Percentiles rank a stretch among this genome's conserved stretches.
These are phyloP conservation scores for Amphibalanus amphitrite DNA, from an alignment of 1,140 invertebrate species.

Conservation along the genomic window DNA sequence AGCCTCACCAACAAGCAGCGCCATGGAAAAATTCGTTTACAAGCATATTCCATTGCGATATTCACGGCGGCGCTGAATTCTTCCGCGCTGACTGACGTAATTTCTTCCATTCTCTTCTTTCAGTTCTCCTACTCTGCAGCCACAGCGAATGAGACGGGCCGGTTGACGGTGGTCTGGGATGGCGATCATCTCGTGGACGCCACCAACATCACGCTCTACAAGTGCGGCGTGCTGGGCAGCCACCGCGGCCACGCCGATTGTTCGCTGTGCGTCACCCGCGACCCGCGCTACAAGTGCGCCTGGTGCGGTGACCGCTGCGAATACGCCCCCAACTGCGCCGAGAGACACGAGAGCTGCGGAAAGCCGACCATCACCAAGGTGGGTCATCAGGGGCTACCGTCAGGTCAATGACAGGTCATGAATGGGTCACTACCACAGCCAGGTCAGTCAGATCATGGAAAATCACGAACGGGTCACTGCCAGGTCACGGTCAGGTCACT, in stretches of 20 bases:
- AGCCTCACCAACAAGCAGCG: too few relatives aligned
- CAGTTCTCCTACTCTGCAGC: conserved; percentile 73
- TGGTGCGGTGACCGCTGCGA: conserved; percentile 81
- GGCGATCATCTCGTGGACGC: conserved; percentile 79
- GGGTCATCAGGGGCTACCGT: not conserved
- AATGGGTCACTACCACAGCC: too few relatives aligned
- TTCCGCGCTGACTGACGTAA: not conserved
- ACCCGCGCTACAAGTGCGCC: conserved; percentile 65
- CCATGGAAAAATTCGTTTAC: too few relatives aligned
- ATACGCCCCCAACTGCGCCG: conserved; percentile 60
- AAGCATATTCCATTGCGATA: too few relatives aligned
- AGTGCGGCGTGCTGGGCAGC: conserved; percentile 81
- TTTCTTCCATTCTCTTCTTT: conserved; percentile 20
- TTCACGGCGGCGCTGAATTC: not conserved
- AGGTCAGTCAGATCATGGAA: too few relatives aligned
- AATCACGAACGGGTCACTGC: too few relatives aligned
- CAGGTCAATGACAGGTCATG: too few relatives aligned
- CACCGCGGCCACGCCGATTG: conserved; percentile 83
- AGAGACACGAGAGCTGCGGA: not conserved
- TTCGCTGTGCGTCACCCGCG: conserved; percentile 72
- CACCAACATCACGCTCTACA: conserved; percentile 75
- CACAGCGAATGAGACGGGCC: conserved; percentile 68
- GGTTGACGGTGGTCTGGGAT: conserved; percentile 80
- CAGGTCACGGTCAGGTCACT: too few relatives aligned
- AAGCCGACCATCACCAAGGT: not conserved